A percentile compares a stretch with the other conserved stretches of the same genome.
These are phyloP conservation scores for Callipepla squamata DNA, from an alignment of 2,113 vertebrate genomes.

Conservation along the genomic window DNA sequence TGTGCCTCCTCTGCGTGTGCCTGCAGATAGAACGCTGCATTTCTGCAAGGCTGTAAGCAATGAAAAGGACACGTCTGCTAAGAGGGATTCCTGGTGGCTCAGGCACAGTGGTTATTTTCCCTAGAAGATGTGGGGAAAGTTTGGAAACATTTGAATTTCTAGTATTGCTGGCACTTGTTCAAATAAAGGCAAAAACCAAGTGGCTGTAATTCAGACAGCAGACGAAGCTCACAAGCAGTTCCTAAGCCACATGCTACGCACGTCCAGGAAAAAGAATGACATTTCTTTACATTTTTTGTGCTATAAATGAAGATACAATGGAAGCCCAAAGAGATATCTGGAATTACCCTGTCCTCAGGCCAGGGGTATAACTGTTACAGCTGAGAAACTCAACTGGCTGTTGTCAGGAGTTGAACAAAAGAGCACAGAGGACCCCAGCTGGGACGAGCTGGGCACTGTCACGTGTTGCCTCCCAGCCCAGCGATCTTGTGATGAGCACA, in stretches of 20 bases:
- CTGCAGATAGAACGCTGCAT: neutral
- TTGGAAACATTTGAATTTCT: neutral
- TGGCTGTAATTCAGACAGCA: neutral
- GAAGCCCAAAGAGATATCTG: neutral
- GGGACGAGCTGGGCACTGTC: neutral
- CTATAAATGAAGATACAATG: neutral
- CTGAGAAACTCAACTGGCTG: conserved; percentile 12
- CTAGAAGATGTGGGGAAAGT: neutral
- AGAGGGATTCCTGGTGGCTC: conserved; percentile 38
- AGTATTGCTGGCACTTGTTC: neutral
- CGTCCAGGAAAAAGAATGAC: neutral
- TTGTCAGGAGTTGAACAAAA: conserved; percentile 2
- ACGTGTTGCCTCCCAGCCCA: neutral
- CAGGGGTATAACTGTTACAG: neutral
- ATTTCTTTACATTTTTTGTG: neutral
- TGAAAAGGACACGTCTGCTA: neutral
- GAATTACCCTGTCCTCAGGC: neutral
- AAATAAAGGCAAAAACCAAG: neutral
- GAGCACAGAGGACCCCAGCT: neutral
- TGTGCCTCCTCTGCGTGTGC: conserved; percentile 4
- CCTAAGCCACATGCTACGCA: neutral
- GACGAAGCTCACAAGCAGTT: neutral
- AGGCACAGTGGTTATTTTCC: conserved; percentile 12
- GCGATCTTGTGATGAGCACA: neutral
- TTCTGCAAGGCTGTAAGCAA: conserved; percentile 31